Percentiles rank a stretch among this genome's conserved stretches.
Evolutionary conservation across 2,113 vertebrate species (phyloP).

Genomic region (Trogon melanurus): DNA sequence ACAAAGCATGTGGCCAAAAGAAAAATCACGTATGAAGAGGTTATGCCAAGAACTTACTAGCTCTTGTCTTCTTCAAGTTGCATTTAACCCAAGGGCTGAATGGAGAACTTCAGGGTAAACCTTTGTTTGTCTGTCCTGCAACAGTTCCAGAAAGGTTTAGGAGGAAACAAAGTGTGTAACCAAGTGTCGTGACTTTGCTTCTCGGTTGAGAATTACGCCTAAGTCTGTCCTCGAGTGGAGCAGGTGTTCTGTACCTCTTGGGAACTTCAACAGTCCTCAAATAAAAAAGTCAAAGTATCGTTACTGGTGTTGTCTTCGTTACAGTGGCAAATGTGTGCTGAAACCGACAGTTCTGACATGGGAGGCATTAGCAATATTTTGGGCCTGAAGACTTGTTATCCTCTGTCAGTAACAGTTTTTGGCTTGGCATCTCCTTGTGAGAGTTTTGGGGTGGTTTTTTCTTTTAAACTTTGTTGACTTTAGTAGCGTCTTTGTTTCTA

Average conservation of each 20-base stretch:
- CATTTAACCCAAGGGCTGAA: neutral
- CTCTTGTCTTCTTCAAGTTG: neutral
- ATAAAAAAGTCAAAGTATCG: neutral
- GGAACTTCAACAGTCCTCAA: neutral
- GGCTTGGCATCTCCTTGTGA: neutral
- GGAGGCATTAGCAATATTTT: neutral
- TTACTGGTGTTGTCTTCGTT: neutral
- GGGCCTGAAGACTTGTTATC: neutral
- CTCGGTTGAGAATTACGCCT: neutral
- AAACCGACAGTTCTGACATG: neutral
- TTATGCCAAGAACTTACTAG: neutral
- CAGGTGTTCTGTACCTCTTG: neutral
- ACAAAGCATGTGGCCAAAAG: neutral
- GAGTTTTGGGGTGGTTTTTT: neutral
- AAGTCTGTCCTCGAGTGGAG: neutral
- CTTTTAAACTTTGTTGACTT: neutral
- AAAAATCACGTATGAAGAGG: accelerated
- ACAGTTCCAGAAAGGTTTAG: neutral
- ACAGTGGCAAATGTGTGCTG: neutral
- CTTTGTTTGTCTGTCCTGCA: accelerated
- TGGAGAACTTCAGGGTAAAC: neutral
- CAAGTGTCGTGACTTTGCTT: neutral
- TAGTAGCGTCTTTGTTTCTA: neutral
- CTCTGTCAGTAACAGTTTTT: neutral
- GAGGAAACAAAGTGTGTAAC: neutral